Base-by-base conservation (phyloP, 2,113 vertebrate genomes). In the Takifugu bimaculatus region DNA sequence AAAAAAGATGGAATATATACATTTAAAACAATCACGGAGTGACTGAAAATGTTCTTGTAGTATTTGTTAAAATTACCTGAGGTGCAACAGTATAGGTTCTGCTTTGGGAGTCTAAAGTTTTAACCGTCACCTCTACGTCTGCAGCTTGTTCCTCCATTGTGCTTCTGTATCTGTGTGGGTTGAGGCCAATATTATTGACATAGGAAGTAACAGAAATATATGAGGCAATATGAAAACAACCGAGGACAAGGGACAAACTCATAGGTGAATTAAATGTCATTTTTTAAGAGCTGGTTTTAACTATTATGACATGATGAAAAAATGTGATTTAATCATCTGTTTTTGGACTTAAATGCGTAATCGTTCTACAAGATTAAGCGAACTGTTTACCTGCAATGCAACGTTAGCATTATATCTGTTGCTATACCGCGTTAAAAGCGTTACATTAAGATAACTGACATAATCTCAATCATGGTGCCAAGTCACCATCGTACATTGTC, bases 51-150 rank as follows among this genome's bases (percentile, higher is more conserved):
- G 61, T 28, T 51, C 2, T n/a, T 9, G 13, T 5, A 53, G 1
- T 4, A 60, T 26, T 0, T 7, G 13, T 28, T 62, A 1, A 28
- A 50, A 80, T 88, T 82, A 96, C 94, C 94, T 94, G 93, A 68
- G 88, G 85, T 1, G 91, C 85, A 26, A 96, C 94, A 39, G 89
- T 92, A 87, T 94, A 96, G 49, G 90, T 94, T 75, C 94, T 91
- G 78, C 93, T 94, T 85, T 95, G 94, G 9, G 94, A 95, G 83
- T 96, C 94, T 81, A 96, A 76, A 12, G 94, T 96, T 86, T 96
- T 96, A 58, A 96, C 94, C 2, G 94, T 92, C 77, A 96, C 94
- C 69, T 94, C 93, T 77, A 94, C 89, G 45, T 88, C 88, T 69
- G 79, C 82, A 72, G 87, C 88, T 63, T 89, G 83, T 60, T 93